Evolutionary conservation across 2,113 vertebrate species (phyloP).

Genomic region (Boulengerochromis microlepis): DNA sequence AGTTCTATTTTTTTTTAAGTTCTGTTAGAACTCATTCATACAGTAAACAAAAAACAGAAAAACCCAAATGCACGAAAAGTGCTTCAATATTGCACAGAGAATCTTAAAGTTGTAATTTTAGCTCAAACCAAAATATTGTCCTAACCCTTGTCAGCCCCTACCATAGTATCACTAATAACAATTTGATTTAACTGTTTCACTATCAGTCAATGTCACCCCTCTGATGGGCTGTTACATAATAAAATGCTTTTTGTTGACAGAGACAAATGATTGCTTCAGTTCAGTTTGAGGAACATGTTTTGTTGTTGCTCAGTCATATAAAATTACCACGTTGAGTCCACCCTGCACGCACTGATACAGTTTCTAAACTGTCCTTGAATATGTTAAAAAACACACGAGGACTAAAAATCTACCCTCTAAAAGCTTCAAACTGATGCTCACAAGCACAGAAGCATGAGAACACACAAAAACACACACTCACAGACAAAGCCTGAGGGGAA

Average conservation of each 20-base stretch:
- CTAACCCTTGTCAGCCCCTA: not conserved
- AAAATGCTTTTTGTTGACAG: not conserved
- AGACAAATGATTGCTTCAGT: not conserved
- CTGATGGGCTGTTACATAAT: not conserved
- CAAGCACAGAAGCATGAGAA: not conserved
- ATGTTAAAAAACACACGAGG: not conserved
- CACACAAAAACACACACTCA: not conserved
- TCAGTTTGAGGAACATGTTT: not conserved
- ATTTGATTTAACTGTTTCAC: not conserved
- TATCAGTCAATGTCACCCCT: not conserved
- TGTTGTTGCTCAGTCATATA: not conserved
- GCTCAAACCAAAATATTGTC: not conserved
- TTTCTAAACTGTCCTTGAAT: not conserved
- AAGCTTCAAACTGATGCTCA: constrained; percentile 6
- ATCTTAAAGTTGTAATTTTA: not conserved
- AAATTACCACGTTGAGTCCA: not conserved
- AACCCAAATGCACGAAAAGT: not conserved
- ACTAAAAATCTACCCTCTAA: not conserved
- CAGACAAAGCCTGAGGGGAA: constrained; percentile 48
- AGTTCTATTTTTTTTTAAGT: not conserved
- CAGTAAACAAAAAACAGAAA: not conserved
- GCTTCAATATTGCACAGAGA: fast-evolving
- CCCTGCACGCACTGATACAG: not conserved
- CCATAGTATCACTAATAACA: not conserved
- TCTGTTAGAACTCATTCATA: not conserved